Evolutionary conservation across 1,140 invertebrate genomes (phyloP), one percentile per base, ranked within the genome.

Genomic region (Maconellicoccus hirsutus): DNA sequence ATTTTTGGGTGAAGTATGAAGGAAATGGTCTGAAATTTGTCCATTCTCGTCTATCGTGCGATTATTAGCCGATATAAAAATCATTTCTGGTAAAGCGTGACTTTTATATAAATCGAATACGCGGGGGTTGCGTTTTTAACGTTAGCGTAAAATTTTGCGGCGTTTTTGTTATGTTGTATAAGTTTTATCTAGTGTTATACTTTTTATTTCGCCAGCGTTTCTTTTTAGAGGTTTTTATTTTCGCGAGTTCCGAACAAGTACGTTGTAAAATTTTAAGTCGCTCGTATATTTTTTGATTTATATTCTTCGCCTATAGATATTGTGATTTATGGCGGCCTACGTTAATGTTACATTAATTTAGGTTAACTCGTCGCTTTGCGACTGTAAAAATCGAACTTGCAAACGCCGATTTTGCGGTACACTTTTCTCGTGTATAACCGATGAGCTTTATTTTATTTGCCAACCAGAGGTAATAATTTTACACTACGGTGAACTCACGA

Each of bases 211-310:
- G 42, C 42, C 42, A 52, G 42, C 42, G 10, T 52, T 52, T 52
- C n/a, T 52, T 52, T 52, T 19, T 33, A 33, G 29, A 33, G 29
- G 29, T 33, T 52, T 19, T 52, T 19, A 19, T 52, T 19, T 52
- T 52, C 12, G 42, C 42, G 6, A 3, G 42, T 16, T 52, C n/a
- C 42, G 12, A 52, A 52, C 42, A 16, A 16, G 42, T 16, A 19
- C 42, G 42, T 52, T 52, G 42, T 52, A 52, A 52, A 52, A 52
- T 52, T 52, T 52, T 52, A 52, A 52, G 42, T 52, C 42, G 42
- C 42, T 52, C 42, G 42, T 52, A 52, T 52, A 33, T 33, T 33
- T 52, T 52, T 52, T 52, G 42, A 52, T 52, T 52, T 52, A 52
- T 52, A 52, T 16, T 52, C 42, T 52, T 52, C 42, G 42, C n/a